phyloP scores from a whole-genome alignment of 2,888 invertebrate species.

The Sialis lutaria region DNA sequence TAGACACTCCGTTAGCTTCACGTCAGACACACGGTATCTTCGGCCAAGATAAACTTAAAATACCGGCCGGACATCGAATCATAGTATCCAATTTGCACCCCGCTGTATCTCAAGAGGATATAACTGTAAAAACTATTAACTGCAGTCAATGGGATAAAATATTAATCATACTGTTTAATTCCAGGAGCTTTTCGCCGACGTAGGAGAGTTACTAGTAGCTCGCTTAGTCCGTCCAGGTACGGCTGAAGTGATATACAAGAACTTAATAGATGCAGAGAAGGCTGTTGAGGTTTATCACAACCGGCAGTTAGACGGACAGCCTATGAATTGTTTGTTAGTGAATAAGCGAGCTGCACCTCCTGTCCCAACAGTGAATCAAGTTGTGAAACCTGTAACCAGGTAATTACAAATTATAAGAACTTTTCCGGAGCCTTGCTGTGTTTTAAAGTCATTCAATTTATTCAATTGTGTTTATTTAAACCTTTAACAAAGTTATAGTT shows the following conservation, averaged over 20 bases:
- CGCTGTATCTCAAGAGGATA: conserved; percentile 78
- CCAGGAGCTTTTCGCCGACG: conserved; percentile 84
- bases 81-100: conserved; percentile 79
- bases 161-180: conserved; percentile 7
- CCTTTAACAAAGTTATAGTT: no score
- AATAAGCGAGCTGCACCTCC: conserved; percentile 43
- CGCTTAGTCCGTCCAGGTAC: conserved; percentile 72
- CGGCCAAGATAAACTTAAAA: conserved; percentile 25
- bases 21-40: conserved; percentile 18
- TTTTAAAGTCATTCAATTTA: not conserved
- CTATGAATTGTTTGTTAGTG: conserved; percentile 79
- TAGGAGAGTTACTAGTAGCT: conserved; percentile 72
- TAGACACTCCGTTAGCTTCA: conserved; percentile 25
- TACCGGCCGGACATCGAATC: conserved; percentile 57
- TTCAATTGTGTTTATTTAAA: no score
- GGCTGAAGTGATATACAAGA: conserved; percentile 82
- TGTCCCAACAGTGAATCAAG: no score
- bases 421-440: not conserved
- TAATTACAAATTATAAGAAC: not conserved
- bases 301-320: conserved; percentile 80
- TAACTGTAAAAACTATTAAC: conserved; percentile 40
- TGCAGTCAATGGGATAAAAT: conserved; percentile 1
- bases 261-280: conserved; percentile 68
- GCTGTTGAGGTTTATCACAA: conserved; percentile 90
- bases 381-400: conserved; percentile 10